Evolutionary conservation across 2,888 invertebrate genomes (phyloP), one percentile per base, ranked within the genome.

Genomic region (Resseliella maxima): DNA sequence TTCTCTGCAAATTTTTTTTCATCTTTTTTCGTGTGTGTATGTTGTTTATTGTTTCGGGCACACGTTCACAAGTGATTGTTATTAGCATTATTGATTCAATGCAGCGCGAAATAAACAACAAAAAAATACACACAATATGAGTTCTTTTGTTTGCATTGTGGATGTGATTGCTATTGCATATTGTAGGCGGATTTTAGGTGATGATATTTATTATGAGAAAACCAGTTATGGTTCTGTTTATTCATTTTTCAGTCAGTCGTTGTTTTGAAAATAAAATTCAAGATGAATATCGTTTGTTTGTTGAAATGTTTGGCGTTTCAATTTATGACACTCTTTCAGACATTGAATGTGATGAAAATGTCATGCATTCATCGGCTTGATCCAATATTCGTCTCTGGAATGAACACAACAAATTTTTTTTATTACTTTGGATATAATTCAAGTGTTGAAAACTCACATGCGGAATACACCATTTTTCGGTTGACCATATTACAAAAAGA

Each of bases 111-210:
- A 6, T 3, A 5, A 38, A 36, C 38, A 36, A 0, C 10, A 83
- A 83, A 83, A 38, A 36, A 83, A 38, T 18, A 31, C 10, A 18
- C 50, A 50, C 10, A 18, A 6, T 18, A 59, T 24, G 12, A 35
- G 31, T 72, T 59, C 59, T 59, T 72, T 72, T 38, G 83, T 83
- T 83, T 38, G 83, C 36, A 24, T 83, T 38, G 83, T 36, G 24
- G 18, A 35, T 35, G 21, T n/a, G 54, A 54, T 54, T 54, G 72
- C 6, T 27, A 27, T 59, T 59, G 59, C 59, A 59, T 38, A 83
- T 83, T 83, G 83, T 83, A 83, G 83, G 83, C 83, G 83, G 83
- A 83, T 83, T 83, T 38, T 83, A 83, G 83, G 83, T 83, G 83
- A 83, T 83, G 83, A 83, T 38, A 38, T 83, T 83, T 38, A 83